These are phyloP conservation scores for Campoplex capitator DNA, from an alignment of 2,888 invertebrate species.

Conservation along the genomic window DNA sequence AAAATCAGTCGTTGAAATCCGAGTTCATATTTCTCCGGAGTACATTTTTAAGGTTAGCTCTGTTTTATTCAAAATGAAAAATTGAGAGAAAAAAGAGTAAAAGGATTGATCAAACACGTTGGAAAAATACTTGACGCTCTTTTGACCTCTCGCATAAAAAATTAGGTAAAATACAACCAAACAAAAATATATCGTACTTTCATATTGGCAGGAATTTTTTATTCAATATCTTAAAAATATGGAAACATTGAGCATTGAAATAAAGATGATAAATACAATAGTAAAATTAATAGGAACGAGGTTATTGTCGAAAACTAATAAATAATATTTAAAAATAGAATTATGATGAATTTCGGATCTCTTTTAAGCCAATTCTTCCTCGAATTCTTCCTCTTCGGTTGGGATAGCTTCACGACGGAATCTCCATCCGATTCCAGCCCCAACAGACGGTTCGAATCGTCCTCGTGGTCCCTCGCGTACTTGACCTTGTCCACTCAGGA, in stretches of 20 bases:
- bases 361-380: slow-evolving; percentile 38
- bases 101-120: too few relatives aligned
- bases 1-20: too few relatives aligned
- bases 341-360: not conserved
- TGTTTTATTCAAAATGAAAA: not conserved
- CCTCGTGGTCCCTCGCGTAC: slow-evolving; percentile 63
- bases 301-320: not conserved
- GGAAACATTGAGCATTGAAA: slow-evolving; percentile 3
- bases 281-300: not conserved
- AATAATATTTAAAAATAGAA: not conserved
- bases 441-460: slow-evolving; percentile 60
- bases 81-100: too few relatives aligned
- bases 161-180: too few relatives aligned
- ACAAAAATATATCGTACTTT: not conserved
- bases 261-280: not conserved
- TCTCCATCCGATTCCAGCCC: slow-evolving; percentile 64
- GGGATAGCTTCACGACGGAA: slow-evolving; percentile 61
- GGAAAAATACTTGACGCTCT: too few relatives aligned
- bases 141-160: too few relatives aligned
- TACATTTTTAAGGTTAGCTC: too few relatives aligned
- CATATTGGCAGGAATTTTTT: slow-evolving; percentile 14
- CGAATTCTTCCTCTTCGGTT: slow-evolving; percentile 45
- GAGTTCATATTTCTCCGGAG: too few relatives aligned
- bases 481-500: slow-evolving; percentile 69
- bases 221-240: slow-evolving; percentile 6